Conservation (phyloP, 2,888 invertebrate genomes). For the Nomada ferruginata region DNA sequence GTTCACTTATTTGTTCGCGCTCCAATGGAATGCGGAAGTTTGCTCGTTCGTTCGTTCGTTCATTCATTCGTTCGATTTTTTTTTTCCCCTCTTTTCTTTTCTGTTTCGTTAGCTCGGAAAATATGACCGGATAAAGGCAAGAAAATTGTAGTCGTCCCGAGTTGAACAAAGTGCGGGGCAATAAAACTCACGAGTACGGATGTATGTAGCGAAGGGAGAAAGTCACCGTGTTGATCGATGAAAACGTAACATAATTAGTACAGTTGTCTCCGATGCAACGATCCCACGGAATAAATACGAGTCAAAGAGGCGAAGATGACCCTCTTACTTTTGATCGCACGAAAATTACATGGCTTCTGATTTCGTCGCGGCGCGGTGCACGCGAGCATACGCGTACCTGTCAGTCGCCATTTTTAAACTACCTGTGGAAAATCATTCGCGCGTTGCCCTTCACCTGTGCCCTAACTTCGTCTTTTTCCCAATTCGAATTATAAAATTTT, state of each 20-base stretch:
- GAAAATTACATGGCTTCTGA: slow-evolving; percentile 56
- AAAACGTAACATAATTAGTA: slow-evolving; percentile 50
- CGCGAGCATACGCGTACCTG: slow-evolving; percentile 76
- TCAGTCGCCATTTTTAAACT: slow-evolving; percentile 83
- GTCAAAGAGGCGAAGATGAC: slow-evolving; percentile 11
- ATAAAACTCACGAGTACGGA: slow-evolving; percentile 26
- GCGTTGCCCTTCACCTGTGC: slow-evolving; percentile 66
- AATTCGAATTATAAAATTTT: slow-evolving; percentile 9
- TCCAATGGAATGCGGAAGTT: slow-evolving; percentile 57
- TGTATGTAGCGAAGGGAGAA: slow-evolving; percentile 46
- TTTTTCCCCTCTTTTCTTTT: slow-evolving; percentile 4
- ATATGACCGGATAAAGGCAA: slow-evolving; percentile 6
- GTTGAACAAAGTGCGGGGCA: slow-evolving; percentile 13
- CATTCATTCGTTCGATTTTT: slow-evolving; percentile 15
- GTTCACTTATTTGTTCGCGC: slow-evolving; percentile 49
- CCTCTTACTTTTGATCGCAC: slow-evolving; percentile 20
- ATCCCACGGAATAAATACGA: slow-evolving; percentile 24
- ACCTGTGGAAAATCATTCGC: slow-evolving; percentile 76
- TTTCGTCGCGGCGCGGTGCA: slow-evolving; percentile 67
- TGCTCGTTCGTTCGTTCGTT: slow-evolving; percentile 50
- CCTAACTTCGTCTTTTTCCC: slow-evolving; percentile 45
- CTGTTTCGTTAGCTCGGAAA: slow-evolving; percentile 30
- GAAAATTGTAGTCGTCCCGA: slow-evolving; percentile 27
- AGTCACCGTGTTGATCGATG: slow-evolving; percentile 48
- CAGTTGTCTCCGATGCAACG: slow-evolving; percentile 11